phyloP scores from a whole-genome alignment of 92 coral and sea anemone genomes.

The Scolanthus callimorphus region DNA sequence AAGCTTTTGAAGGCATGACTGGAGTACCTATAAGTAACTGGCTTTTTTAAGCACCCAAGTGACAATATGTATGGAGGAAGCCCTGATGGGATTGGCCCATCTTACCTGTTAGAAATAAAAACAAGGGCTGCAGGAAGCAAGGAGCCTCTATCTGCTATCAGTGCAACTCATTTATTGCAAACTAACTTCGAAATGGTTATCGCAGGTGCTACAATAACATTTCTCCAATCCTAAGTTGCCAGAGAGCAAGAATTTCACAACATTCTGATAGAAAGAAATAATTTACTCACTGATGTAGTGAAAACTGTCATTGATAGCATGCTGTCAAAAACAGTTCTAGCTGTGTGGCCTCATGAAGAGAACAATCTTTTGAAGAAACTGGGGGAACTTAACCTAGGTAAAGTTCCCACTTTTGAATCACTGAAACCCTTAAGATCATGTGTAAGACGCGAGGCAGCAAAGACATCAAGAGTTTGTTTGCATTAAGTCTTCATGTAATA shows the following conservation, averaged over 20 bases:
- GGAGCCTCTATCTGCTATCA: slow-evolving; percentile 30
- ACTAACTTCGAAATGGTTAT: slow-evolving; percentile 43
- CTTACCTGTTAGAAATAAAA: slow-evolving; percentile 41
- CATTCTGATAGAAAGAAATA: slow-evolving; percentile 40
- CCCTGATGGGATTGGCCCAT: slow-evolving; percentile 58
- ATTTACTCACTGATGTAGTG: slow-evolving; percentile 22
- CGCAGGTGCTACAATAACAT: slow-evolving; percentile 37
- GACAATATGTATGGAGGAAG: slow-evolving; percentile 44
- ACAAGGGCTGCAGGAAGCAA: slow-evolving; percentile 43
- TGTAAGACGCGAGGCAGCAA: slow-evolving; percentile 26
- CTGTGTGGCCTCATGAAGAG: slow-evolving; percentile 58
- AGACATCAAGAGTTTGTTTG: slow-evolving; percentile 25
- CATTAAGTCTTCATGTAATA: too few relatives aligned
- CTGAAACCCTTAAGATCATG: slow-evolving; percentile 42
- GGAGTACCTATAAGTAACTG: slow-evolving; percentile 23
- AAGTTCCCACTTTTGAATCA: slow-evolving; percentile 41
- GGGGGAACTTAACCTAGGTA: slow-evolving; percentile 38
- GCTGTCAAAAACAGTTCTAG: slow-evolving; percentile 20
- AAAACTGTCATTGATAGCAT: slow-evolving; percentile 41
- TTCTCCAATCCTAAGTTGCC: slow-evolving; percentile 48
- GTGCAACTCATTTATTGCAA: slow-evolving; percentile 37
- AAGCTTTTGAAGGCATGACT: slow-evolving; percentile 12
- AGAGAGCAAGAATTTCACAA: slow-evolving; percentile 20
- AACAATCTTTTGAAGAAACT: slow-evolving; percentile 30
- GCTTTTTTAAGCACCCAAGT: slow-evolving; percentile 35